A percentile compares a stretch with the other conserved stretches of the same genome.
These are phyloP conservation scores for Tanypteryx hageni DNA, from an alignment of 2,888 invertebrate genomes.

Conservation along the genomic window DNA sequence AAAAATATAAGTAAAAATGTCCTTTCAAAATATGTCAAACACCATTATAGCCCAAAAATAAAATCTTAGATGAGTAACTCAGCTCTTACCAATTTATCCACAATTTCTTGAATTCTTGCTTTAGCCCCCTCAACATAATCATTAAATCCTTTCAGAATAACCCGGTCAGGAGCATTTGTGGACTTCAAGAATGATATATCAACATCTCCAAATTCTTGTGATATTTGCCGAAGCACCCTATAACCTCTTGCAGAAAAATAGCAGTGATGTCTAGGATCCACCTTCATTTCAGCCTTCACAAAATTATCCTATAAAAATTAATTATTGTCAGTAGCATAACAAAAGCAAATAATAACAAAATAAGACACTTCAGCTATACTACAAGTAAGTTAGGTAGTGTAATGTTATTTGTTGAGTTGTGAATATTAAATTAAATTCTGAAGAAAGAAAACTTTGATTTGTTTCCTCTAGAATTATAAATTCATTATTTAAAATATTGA, in stretches of 20 bases:
- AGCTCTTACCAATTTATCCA: slow-evolving; percentile 83
- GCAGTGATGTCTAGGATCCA: slow-evolving; percentile 94
- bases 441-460: too few relatives aligned
- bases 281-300: slow-evolving; percentile 89
- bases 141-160: slow-evolving; percentile 89
- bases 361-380: too few relatives aligned
- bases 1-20: too few relatives aligned
- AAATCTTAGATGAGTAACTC: too few relatives aligned
- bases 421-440: too few relatives aligned
- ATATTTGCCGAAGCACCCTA: slow-evolving; percentile 92
- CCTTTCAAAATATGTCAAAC: too few relatives aligned
- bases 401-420: too few relatives aligned
- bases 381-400: too few relatives aligned
- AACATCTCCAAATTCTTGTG: slow-evolving; percentile 96
- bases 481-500: too few relatives aligned
- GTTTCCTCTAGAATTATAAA: too few relatives aligned
- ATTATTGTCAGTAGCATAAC: too few relatives aligned
- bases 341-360: not conserved
- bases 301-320: slow-evolving; percentile 84
- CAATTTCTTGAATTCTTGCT: slow-evolving; percentile 91
- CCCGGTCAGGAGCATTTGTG: slow-evolving; percentile 82
- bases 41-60: too few relatives aligned
- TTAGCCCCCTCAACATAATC: slow-evolving; percentile 97
- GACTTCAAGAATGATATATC: slow-evolving; percentile 96
- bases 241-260: slow-evolving; percentile 96